A percentile compares a stretch with the other conserved stretches of the same genome.
These are phyloP conservation scores for Hippocampus kuda DNA, from an alignment of 2,797 vertebrate genomes.

Conservation along the genomic window DNA sequence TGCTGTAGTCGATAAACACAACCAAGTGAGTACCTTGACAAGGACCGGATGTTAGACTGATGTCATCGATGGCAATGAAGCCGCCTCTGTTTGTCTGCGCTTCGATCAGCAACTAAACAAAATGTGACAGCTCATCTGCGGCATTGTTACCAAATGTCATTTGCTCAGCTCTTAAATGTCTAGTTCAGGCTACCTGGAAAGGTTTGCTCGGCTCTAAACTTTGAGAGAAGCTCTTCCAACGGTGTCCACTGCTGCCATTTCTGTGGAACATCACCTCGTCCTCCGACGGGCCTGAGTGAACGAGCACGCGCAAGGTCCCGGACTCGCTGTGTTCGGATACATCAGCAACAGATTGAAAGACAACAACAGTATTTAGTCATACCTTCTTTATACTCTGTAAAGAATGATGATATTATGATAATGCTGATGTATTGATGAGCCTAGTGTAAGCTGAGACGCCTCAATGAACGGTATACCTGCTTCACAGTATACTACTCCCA, in stretches of 20 bases:
- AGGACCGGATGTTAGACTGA: conserved; percentile 53
- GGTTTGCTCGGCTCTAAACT: conserved; percentile 29
- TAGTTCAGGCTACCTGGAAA: conserved; percentile 54
- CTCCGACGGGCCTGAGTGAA: conserved; percentile 26
- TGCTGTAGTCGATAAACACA: background rate
- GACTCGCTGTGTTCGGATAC: conserved; percentile 39
- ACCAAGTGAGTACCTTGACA: conserved; percentile 53
- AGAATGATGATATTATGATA: too few species aligned
- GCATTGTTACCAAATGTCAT: background rate
- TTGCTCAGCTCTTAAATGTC: background rate
- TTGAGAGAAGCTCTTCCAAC: conserved; percentile 57
- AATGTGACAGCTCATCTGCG: background rate
- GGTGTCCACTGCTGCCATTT: conserved; percentile 30
- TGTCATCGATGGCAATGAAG: conserved; percentile 67
- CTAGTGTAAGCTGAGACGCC: too few species aligned
- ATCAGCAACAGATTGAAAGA: too few species aligned
- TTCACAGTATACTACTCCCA: too few species aligned
- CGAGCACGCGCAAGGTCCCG: conserved; percentile 46
- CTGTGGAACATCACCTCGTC: conserved; percentile 43
- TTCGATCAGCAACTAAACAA: conserved; percentile 59
- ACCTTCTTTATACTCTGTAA: too few species aligned
- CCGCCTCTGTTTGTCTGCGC: conserved; percentile 48
- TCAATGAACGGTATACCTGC: too few species aligned
- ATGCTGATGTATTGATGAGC: too few species aligned
- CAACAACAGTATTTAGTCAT: too few species aligned